Base-by-base conservation (phyloP, 2,113 vertebrate genomes). In the Muntiacus muntjak region DNA sequence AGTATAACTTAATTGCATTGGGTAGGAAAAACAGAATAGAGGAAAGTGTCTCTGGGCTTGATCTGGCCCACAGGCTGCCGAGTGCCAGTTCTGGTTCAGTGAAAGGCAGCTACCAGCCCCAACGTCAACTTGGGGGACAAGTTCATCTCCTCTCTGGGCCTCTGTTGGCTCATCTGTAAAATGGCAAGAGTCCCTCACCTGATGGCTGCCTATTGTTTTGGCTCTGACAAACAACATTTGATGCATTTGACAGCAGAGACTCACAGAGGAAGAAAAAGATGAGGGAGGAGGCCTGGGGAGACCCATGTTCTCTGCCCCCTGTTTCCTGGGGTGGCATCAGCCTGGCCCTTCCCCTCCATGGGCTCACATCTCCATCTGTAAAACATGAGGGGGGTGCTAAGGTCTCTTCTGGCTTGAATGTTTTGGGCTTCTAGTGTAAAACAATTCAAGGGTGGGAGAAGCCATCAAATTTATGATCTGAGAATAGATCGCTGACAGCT, bases 401-500 rank as follows among this genome's bases (percentile, higher is more conserved):
- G 40, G 60, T 84, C 60, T 86, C 47, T 55, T 62, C 16, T 43
- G 45, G 47, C 45, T 98, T 60, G 78, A 93, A 52, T 15, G 86
- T 88, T 55, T n/a, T 40, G 76, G 25, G 62, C 81, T 95, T 91
- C 74, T 54, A 45, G 30, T 85, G n/a, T 28, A 8, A 85, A 92
- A 89, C 91, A 96, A 86, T 97, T 96, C 96, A 97, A 97, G 94
- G 87, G 17, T 17, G 3, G 7, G 47, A 92, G 62, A 93, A 97
- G 88, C 83, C 96, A 92, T 95, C 87, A 88, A 95, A 96, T 98
- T 93, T 97, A 54, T 87, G 93, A 98, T 60, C 96, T 95, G 96
- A 97, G 97, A 96, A 95, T 93, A 97, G 90, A 74, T 95, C 78
- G 16, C 95, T 97, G 97, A 98, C 97, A 98, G 98, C 95, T 97